Evolutionary conservation across 2,797 vertebrate genomes (phyloP), one percentile per base, ranked within the genome.

Genomic region (Lacerta viridis): DNA sequence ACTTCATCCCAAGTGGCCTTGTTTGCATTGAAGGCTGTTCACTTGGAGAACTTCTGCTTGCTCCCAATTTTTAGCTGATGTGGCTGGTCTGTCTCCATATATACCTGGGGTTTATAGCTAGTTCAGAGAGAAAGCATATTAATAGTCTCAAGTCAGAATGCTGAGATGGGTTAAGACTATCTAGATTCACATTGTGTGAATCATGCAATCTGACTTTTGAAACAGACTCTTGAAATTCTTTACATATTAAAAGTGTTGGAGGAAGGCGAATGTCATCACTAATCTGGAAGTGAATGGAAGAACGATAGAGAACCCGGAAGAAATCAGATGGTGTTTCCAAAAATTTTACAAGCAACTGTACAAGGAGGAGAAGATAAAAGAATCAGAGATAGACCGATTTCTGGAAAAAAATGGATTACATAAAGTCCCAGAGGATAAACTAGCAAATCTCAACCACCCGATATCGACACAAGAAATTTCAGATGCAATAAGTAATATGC

Each of bases 1-100:
- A 77, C 93, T 95, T 95, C 97, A 97, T 96, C 97, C 94, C 89
- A 93, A 82, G 39, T 88, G 84, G 61, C 18, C 75, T 87, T 86
- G 46, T 94, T 94, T 94, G 83, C 92, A 92, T 25, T 64, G 83
- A 85, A 87, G 84, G n/a, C 69, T 25, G 39, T 86, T 93, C 50
- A 20, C 84, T 91, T 88, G 82, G 89, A 93, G 89, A 94, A 84
- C 91, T 87, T 77, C 3, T 33, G 84, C 89, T 93, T 83, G 2
- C 43, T 79, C 69, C 3, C 55, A 80, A 92, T 13, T 59, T 86
- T 90, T 43, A n/a, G 0, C 81, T 86, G 68, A 50, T 68, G 86
- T 5, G 68, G 76, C 81, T 27, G 69, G 41, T 81, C 66, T 46
- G 3, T 25, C 74, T 90, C 33, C 10, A 3, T 13, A 23, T 83